phyloP scores from a whole-genome alignment of 2,113 vertebrate species.

The Megaceryle maxima region DNA sequence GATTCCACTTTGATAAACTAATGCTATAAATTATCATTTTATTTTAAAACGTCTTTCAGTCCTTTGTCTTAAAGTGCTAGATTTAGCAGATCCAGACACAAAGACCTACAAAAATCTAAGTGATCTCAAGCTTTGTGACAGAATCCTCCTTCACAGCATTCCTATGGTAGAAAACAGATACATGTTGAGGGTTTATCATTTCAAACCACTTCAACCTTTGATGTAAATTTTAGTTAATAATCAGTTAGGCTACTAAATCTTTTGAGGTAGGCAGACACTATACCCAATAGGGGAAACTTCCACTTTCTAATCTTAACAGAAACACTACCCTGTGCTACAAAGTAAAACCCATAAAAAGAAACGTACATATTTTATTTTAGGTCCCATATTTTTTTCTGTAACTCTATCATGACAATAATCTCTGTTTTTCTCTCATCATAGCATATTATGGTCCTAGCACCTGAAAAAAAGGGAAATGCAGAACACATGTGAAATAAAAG shows the following conservation, averaged over 20 bases:
- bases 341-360: background rate
- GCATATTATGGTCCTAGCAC: background rate
- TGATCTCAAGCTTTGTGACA: background rate
- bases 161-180: background rate
- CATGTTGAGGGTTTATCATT: background rate
- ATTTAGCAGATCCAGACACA: constrained; percentile 48
- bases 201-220: background rate
- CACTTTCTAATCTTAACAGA: background rate
- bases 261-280: background rate
- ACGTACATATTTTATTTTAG: background rate
- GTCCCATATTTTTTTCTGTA: background rate
- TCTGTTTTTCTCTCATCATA: background rate
- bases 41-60: background rate
- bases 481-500: constrained; percentile 42
- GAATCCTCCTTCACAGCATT: background rate
- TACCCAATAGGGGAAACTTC: background rate
- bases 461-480: constrained; percentile 1
- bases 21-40: constrained; percentile 22
- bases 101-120: background rate
- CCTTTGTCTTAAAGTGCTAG: background rate
- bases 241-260: background rate
- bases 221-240: background rate
- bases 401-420: background rate
- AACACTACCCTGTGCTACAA: background rate
- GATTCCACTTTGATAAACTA: constrained; percentile 32